phyloP scores from a whole-genome alignment of 2,113 vertebrate genomes.

The Ctenomys sociabilis region DNA sequence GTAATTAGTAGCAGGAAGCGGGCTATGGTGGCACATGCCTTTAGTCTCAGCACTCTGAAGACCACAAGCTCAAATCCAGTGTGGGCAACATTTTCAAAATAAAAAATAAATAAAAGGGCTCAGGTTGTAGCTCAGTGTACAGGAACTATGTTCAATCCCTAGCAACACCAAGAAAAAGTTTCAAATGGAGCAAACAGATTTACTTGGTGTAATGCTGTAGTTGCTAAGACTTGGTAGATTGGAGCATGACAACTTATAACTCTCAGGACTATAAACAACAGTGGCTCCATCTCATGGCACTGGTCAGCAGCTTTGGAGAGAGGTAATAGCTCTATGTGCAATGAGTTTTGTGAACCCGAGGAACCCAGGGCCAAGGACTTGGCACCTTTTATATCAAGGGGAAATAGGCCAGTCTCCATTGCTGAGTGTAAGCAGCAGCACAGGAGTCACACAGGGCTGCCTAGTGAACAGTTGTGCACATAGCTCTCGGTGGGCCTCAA shows the following conservation, averaged over 20 bases:
- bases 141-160: neutral
- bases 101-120: neutral
- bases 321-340: too few relatives aligned
- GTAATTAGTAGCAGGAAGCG: neutral
- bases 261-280: neutral
- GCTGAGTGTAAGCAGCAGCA: neutral
- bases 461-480: neutral
- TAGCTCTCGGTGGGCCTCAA: neutral
- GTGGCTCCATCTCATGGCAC: neutral
- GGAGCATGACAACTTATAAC: neutral
- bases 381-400: neutral
- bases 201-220: too few relatives aligned
- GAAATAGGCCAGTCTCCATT: too few relatives aligned
- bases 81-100: neutral
- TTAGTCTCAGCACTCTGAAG: neutral
- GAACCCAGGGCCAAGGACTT: neutral
- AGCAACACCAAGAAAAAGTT: neutral
- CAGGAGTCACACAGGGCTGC: neutral
- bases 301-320: neutral
- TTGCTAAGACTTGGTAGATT: neutral
- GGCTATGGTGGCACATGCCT: neutral
- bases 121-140: neutral
- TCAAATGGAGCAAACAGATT: neutral
- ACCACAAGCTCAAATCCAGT: neutral
- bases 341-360: neutral